Conservation (phyloP, 2,797 vertebrate species). For the Etheostoma perlongum region DNA sequence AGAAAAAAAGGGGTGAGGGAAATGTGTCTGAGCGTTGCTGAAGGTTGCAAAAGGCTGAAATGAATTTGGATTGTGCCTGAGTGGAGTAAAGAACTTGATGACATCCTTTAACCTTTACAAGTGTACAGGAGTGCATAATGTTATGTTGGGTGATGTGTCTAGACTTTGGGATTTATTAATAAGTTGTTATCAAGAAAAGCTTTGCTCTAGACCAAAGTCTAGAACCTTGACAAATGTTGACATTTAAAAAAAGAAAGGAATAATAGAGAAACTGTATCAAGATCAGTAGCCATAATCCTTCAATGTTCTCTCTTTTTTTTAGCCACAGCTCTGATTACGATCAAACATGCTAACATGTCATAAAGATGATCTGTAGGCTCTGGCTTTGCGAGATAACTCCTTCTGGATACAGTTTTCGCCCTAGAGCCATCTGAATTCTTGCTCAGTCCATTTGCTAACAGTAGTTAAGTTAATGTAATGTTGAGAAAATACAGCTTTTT, state of each 20-base stretch:
- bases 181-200: background rate
- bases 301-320: background rate
- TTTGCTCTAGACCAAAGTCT: background rate
- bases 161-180: slow-evolving; percentile 14
- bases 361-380: background rate
- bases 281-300: background rate
- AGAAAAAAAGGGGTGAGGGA: slow-evolving; percentile 66
- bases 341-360: slow-evolving; percentile 15
- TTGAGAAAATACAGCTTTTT: slow-evolving; percentile 35
- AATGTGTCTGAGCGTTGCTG: slow-evolving; percentile 52
- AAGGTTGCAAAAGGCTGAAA: slow-evolving; percentile 65
- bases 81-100: slow-evolving; percentile 29
- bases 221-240: background rate
- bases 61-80: slow-evolving; percentile 43
- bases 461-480: slow-evolving; percentile 23
- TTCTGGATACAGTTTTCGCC: slow-evolving; percentile 15
- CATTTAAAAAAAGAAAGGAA: background rate
- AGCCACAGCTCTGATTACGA: slow-evolving; percentile 5
- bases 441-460: slow-evolving; percentile 15
- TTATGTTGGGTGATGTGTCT: slow-evolving; percentile 8
- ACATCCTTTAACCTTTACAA: slow-evolving; percentile 41
- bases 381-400: slow-evolving; percentile 20
- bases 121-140: slow-evolving; percentile 14
- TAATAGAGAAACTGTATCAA: background rate
- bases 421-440: background rate